Percentiles rank a stretch among this genome's conserved stretches.
These are phyloP conservation scores for Abramis brama DNA, from an alignment of 2,113 vertebrate genomes.

Conservation along the genomic window DNA sequence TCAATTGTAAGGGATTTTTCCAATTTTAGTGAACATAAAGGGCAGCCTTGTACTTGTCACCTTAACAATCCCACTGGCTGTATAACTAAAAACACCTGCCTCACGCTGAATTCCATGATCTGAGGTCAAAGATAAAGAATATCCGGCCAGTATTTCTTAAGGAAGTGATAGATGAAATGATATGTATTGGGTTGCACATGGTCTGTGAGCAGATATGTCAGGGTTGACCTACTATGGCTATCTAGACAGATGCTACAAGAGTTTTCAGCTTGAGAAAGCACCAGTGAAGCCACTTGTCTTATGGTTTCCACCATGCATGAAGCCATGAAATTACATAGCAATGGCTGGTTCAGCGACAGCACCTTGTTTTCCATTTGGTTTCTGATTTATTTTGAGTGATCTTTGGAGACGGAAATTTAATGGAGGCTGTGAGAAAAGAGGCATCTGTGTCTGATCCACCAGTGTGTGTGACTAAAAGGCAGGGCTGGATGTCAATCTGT, in stretches of 20 bases:
- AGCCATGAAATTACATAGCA: slow-evolving; percentile 14
- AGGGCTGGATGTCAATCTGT: slow-evolving; percentile 23
- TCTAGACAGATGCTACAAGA: not conserved
- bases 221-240: not conserved
- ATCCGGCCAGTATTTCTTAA: not conserved
- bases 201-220: not conserved
- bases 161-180: not conserved
- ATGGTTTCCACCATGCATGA: slow-evolving; percentile 19
- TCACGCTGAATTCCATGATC: not conserved
- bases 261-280: slow-evolving; percentile 17
- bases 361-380: slow-evolving; percentile 21
- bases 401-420: slow-evolving; percentile 22
- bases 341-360: slow-evolving; percentile 7
- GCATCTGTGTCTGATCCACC: slow-evolving; percentile 11
- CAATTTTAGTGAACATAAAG: not conserved
- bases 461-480: slow-evolving; percentile 25
- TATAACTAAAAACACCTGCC: not conserved
- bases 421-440: slow-evolving; percentile 18
- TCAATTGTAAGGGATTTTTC: not conserved
- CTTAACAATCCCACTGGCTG: not conserved
- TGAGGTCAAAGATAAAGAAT: not conserved
- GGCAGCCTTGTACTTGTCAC: not conserved
- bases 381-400: slow-evolving; percentile 30
- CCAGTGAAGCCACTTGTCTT: not conserved
- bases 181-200: not conserved